Percentiles rank a stretch among this genome's conserved stretches.
These are phyloP conservation scores for Epizoanthus illoricatus DNA, from an alignment of 92 coral and sea anemone genomes.

Conservation along the genomic window DNA sequence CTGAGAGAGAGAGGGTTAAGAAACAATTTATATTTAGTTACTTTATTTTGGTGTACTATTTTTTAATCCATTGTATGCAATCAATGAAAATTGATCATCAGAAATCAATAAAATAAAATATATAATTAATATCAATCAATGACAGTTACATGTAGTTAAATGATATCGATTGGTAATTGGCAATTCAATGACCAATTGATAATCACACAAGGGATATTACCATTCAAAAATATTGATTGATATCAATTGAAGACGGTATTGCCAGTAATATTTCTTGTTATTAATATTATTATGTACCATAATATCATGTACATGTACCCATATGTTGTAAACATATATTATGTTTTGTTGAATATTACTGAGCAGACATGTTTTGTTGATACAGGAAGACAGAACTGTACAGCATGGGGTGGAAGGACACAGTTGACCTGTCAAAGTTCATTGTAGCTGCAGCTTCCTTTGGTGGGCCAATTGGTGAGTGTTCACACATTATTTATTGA, in stretches of 20 bases:
- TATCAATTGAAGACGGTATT: no score
- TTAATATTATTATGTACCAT: slow-evolving; percentile 13
- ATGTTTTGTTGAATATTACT: background rate
- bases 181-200: no score
- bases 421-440: slow-evolving; percentile 73
- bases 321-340: background rate
- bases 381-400: slow-evolving; percentile 83
- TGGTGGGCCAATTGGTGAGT: slow-evolving; percentile 96
- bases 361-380: background rate
- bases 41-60: background rate
- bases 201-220: no score
- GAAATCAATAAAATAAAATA: no score
- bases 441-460: slow-evolving; percentile 83
- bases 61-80: background rate
- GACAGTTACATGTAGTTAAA: no score
- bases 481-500: no score
- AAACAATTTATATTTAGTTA: background rate
- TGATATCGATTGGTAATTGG: no score
- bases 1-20: background rate
- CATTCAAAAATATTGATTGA: no score
- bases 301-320: no score
- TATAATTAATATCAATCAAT: no score
- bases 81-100: no score
- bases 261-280: background rate
- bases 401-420: slow-evolving; percentile 91